A percentile compares a stretch with the other conserved stretches of the same genome.
These are phyloP conservation scores for Sitobion miscanthi DNA, from an alignment of 1,140 invertebrate genomes.

Conservation along the genomic window DNA sequence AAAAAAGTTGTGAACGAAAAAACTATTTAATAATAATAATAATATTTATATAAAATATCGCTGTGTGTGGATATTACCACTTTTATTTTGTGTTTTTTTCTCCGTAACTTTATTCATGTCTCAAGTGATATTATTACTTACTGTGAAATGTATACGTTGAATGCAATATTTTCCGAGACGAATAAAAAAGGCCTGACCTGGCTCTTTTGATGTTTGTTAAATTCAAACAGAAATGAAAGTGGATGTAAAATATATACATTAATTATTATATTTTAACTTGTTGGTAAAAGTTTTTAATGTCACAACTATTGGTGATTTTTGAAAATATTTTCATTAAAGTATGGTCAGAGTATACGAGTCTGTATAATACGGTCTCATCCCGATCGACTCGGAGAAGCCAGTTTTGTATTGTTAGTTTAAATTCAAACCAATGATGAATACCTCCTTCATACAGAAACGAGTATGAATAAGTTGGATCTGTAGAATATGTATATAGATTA, in stretches of 20 bases:
- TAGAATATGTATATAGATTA: neutral
- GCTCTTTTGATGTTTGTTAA: constrained; percentile 5
- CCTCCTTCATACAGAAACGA: neutral
- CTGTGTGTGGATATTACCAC: neutral
- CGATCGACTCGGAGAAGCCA: neutral
- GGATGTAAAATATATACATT: constrained; percentile 17
- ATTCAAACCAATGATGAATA: neutral
- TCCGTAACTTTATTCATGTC: neutral
- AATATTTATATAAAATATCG: neutral
- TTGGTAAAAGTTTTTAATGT: neutral
- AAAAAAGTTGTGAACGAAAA: neutral
- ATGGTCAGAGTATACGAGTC: neutral
- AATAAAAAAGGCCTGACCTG: neutral
- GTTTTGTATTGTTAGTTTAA: neutral
- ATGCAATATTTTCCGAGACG: neutral
- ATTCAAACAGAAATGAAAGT: constrained; percentile 3
- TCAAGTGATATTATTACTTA: constrained; percentile 18
- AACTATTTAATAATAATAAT: neutral
- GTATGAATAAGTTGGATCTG: neutral
- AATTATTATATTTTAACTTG: neutral
- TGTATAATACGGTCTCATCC: neutral
- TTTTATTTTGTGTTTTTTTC: constrained; percentile 2
- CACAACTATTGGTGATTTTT: neutral
- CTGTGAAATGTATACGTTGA: neutral
- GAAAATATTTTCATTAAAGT: neutral